Percentiles rank a stretch among this genome's conserved stretches.
These are phyloP conservation scores for Scomber japonicus DNA, from an alignment of 2,113 vertebrate genomes.

Conservation along the genomic window DNA sequence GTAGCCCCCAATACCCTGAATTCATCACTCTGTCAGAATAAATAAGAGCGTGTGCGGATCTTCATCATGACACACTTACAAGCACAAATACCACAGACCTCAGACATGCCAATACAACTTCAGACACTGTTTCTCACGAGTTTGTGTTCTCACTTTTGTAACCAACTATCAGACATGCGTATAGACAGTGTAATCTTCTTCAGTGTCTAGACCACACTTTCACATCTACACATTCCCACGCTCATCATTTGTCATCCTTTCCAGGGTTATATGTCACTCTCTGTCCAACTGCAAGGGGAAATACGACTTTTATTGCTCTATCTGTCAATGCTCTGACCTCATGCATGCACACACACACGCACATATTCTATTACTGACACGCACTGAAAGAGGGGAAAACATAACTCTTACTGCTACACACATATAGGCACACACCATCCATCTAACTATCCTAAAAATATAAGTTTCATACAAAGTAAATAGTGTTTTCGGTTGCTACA, in stretches of 20 bases:
- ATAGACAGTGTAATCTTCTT: background rate
- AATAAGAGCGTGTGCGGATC: slow-evolving; percentile 52
- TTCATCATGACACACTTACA: slow-evolving; percentile 43
- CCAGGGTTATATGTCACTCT: slow-evolving; percentile 30
- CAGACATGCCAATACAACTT: no score
- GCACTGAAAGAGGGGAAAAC: background rate
- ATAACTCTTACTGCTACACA: background rate
- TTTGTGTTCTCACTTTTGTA: no score
- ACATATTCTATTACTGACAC: background rate
- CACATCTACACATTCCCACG: background rate
- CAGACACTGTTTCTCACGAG: background rate
- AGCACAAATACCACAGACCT: no score
- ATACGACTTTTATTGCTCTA: slow-evolving; percentile 39
- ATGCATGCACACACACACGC: background rate
- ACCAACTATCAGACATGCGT: background rate
- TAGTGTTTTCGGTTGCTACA: no score
- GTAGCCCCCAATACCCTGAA: slow-evolving; percentile 49
- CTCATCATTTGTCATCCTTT: slow-evolving; percentile 39
- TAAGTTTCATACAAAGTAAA: background rate
- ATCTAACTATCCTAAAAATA: background rate
- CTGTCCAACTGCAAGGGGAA: slow-evolving; percentile 31
- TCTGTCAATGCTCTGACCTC: slow-evolving; percentile 42
- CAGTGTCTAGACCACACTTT: background rate
- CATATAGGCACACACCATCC: background rate
- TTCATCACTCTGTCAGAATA: slow-evolving; percentile 64